These are phyloP conservation scores for Ursus arctos DNA, from an alignment of 2,113 vertebrate species.

Conservation along the genomic window DNA sequence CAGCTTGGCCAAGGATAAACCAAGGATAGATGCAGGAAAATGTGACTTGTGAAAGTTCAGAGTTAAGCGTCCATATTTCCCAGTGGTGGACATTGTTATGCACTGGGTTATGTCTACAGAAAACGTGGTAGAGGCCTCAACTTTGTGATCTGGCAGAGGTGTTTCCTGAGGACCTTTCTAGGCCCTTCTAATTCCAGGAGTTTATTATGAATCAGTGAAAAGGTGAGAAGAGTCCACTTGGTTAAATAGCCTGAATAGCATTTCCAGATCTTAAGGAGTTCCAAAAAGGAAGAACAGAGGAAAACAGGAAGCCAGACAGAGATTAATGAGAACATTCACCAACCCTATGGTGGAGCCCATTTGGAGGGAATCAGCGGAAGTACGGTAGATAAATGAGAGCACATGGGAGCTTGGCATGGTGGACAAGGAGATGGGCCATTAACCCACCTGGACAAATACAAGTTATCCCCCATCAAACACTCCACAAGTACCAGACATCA, in stretches of 20 bases:
- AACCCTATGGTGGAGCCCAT: background rate
- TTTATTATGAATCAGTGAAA: background rate
- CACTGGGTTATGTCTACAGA: background rate
- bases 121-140: background rate
- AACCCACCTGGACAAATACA: background rate
- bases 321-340: background rate
- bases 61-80: background rate
- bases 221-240: background rate
- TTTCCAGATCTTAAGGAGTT: background rate
- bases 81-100: background rate
- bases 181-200: background rate
- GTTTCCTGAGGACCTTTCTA: background rate
- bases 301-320: background rate
- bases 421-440: background rate
- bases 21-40: background rate
- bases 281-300: background rate
- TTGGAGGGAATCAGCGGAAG: background rate
- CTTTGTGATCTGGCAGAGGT: background rate
- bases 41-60: background rate
- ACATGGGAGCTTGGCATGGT: background rate
- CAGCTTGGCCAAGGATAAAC: background rate
- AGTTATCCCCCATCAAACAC: background rate
- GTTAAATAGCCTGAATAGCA: background rate
- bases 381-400: background rate
- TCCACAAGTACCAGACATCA: background rate